Evolutionary conservation across 2,113 vertebrate species (phyloP).

Genomic region (Trichomycterus rosablanca): DNA sequence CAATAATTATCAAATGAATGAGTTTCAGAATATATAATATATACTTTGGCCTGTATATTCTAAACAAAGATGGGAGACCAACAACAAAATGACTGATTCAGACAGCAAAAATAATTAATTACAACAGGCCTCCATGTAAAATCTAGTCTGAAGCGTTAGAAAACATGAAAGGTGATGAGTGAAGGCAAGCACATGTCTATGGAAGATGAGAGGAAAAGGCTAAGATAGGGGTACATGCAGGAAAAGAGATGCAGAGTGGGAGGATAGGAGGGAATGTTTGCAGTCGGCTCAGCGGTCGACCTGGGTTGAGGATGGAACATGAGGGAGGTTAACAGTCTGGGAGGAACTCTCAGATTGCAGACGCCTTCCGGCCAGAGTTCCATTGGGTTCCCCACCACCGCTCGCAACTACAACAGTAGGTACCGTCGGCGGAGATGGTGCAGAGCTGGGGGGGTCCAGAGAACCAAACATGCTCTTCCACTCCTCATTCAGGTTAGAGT

Average conservation of each 20-base stretch:
- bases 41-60: too few relatives aligned
- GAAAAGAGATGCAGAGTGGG: neutral
- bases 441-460: constrained; percentile 79
- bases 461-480: constrained; percentile 99
- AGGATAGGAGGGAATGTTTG: constrained; percentile 4
- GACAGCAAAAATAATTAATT: too few relatives aligned
- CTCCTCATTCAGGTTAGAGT: constrained; percentile 94
- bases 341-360: constrained; percentile 72
- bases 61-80: too few relatives aligned
- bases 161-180: neutral
- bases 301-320: constrained; percentile 75
- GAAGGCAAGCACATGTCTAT: neutral
- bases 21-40: too few relatives aligned
- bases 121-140: too few relatives aligned
- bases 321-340: constrained; percentile 62
- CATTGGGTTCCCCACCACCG: constrained; percentile 62
- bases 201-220: neutral
- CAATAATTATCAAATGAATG: too few relatives aligned
- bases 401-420: constrained; percentile 63
- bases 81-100: too few relatives aligned
- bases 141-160: too few relatives aligned
- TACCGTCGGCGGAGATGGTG: constrained; percentile 60
- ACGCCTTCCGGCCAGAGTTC: constrained; percentile 60
- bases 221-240: neutral
- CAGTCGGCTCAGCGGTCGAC: constrained; percentile 54